Evolutionary conservation across 2,113 vertebrate genomes (phyloP).

Genomic region (Ptychochromis oligacanthus): DNA sequence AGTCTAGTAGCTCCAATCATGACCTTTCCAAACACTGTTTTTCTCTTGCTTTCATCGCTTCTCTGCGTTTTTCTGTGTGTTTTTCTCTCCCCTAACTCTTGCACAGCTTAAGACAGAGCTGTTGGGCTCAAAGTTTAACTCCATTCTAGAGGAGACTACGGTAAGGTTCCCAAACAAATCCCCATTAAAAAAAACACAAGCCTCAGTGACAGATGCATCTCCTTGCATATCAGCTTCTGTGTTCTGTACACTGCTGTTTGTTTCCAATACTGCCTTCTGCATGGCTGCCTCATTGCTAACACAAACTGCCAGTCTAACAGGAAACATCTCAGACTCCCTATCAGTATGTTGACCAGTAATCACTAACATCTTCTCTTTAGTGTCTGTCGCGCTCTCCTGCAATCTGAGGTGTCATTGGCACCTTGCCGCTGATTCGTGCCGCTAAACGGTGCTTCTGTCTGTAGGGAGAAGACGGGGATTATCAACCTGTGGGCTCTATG

Average conservation of each 20-base stretch:
- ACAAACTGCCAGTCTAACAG: slow-evolving; percentile 58
- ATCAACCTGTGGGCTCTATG: slow-evolving; percentile 79
- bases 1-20: slow-evolving; percentile 61
- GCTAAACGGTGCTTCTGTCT: slow-evolving; percentile 50
- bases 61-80: slow-evolving; percentile 83
- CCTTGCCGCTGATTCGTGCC: neutral
- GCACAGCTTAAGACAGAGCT: slow-evolving; percentile 88
- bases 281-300: slow-evolving; percentile 67
- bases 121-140: slow-evolving; percentile 89
- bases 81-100: slow-evolving; percentile 82
- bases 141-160: slow-evolving; percentile 87
- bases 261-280: slow-evolving; percentile 55
- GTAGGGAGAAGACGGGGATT: slow-evolving; percentile 85
- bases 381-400: slow-evolving; percentile 27
- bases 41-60: slow-evolving; percentile 83
- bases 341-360: slow-evolving; percentile 63
- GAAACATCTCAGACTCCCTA: slow-evolving; percentile 63
- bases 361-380: slow-evolving; percentile 46
- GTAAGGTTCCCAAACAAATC: slow-evolving; percentile 80
- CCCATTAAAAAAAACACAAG: slow-evolving; percentile 59
- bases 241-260: slow-evolving; percentile 45
- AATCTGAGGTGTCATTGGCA: slow-evolving; percentile 10
- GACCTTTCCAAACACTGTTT: slow-evolving; percentile 77
- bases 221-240: slow-evolving; percentile 64
- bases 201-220: slow-evolving; percentile 61